Evolutionary conservation across 2,888 invertebrate species (phyloP).

Genomic region (Cosmia pyralina): DNA sequence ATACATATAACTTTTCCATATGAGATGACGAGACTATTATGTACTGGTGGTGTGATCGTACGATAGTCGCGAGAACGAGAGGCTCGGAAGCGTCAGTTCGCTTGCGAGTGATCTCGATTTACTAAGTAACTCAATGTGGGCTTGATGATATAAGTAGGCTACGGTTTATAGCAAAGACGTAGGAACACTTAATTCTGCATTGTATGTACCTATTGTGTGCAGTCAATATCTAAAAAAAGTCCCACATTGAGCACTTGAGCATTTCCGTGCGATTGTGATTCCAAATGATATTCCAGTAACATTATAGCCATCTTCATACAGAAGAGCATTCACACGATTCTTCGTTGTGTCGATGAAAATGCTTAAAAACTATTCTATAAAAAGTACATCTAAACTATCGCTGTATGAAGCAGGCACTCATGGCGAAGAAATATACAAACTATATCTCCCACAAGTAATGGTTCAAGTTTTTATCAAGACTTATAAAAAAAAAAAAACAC

Average conservation of each 20-base stretch:
- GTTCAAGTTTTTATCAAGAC: conserved; percentile 28
- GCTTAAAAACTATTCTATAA: conserved; percentile 62
- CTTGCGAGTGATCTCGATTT: conserved; percentile 45
- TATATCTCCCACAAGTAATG: conserved; percentile 55
- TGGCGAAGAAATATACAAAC: conserved; percentile 71
- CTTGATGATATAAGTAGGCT: conserved; percentile 56
- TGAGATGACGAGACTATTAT: conserved; percentile 4
- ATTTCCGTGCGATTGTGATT: conserved; percentile 8
- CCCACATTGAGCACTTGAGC: conserved; percentile 14
- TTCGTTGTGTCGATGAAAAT: conserved; percentile 67
- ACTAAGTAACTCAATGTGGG: conserved; percentile 39
- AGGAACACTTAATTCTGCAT: conserved; percentile 20
- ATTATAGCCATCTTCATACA: conserved; percentile 43
- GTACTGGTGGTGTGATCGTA: conserved; percentile 2
- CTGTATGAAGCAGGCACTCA: conserved; percentile 79
- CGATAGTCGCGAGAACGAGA: conserved; percentile 14
- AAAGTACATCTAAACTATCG: conserved; percentile 66
- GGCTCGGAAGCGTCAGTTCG: conserved; percentile 22
- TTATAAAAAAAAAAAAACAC: conserved; percentile 42
- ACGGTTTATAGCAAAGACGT: conserved; percentile 22
- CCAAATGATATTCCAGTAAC: conserved; percentile 13
- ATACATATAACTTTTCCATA: conserved; percentile 64
- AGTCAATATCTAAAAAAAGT: conserved; percentile 13
- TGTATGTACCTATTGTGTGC: conserved; percentile 23
- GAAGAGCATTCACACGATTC: conserved; percentile 59